A percentile compares a stretch with the other conserved stretches of the same genome.
Evolutionary conservation across 2,113 vertebrate species (phyloP).

Genomic region (Chaenocephalus aceratus): DNA sequence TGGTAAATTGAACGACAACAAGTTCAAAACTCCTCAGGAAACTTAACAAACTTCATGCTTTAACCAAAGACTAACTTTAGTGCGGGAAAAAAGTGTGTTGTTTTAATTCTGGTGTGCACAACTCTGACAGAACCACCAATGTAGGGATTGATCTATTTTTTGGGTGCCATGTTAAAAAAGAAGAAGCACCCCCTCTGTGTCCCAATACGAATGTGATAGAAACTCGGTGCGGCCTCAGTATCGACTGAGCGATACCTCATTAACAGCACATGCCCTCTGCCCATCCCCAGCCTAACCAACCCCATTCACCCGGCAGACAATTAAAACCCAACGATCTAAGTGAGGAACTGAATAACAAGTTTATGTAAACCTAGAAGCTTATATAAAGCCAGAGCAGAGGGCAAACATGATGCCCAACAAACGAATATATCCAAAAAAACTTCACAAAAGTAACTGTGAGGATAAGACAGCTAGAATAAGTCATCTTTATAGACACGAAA

Average conservation of each 20-base stretch:
- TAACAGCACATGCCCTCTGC: constrained; percentile 24
- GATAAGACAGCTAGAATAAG: background rate
- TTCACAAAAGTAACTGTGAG: background rate
- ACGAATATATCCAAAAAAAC: background rate
- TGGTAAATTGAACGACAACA: background rate
- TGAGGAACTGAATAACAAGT: background rate
- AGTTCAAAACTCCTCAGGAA: background rate
- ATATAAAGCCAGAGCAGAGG: background rate
- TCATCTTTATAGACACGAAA: background rate
- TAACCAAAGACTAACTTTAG: background rate
- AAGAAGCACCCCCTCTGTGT: background rate
- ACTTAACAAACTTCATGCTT: background rate
- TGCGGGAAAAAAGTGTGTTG: background rate
- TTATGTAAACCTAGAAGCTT: background rate
- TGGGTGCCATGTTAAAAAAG: constrained; percentile 3
- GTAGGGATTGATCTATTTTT: constrained; percentile 53
- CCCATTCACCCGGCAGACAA: constrained; percentile 40
- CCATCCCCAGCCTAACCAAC: constrained; percentile 24
- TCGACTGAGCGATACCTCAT: constrained; percentile 43
- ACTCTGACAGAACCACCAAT: constrained; percentile 12
- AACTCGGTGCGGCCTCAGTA: constrained; percentile 28
- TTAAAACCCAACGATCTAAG: background rate
- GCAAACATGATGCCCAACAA: background rate
- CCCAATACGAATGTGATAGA: constrained; percentile 22
- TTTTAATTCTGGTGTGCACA: background rate